Evolutionary conservation across 2,113 vertebrate genomes (phyloP).

Genomic region (Triplophysa tibetana): DNA sequence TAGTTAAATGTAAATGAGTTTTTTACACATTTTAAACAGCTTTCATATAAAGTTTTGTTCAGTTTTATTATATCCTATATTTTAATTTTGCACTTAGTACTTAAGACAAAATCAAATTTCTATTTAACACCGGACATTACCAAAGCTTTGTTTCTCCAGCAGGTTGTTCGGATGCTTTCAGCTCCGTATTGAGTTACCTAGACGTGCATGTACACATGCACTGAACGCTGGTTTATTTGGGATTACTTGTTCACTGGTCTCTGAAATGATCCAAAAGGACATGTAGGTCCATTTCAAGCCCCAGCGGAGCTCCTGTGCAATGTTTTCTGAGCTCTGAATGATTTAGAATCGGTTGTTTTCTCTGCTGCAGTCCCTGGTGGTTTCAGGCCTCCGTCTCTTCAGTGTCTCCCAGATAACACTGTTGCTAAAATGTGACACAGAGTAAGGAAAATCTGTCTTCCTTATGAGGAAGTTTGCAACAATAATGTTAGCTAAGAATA

Average conservation of each 20-base stretch:
- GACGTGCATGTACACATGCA: conserved; percentile 20
- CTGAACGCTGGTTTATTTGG: conserved; percentile 28
- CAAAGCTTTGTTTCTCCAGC: neutral
- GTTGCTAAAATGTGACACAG: conserved; percentile 23
- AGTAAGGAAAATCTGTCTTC: neutral
- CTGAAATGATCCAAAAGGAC: conserved; percentile 44
- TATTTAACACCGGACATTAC: neutral
- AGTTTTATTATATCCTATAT: no score
- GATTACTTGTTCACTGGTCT: conserved; percentile 43
- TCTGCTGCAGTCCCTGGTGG: conserved; percentile 28
- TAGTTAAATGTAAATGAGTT: no score
- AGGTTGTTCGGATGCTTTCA: neutral
- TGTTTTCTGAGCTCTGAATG: conserved; percentile 41
- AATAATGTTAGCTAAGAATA: neutral
- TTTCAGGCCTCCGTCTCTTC: conserved; percentile 34
- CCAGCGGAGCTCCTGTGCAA: conserved; percentile 21
- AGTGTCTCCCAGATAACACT: conserved; percentile 30
- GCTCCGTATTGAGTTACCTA: neutral
- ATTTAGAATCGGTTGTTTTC: conserved; percentile 43
- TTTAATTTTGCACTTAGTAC: no score
- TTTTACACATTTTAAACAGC: no score
- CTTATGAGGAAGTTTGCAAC: conserved; percentile 1
- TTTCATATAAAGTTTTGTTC: no score
- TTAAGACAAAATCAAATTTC: neutral
- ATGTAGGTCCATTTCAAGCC: conserved; percentile 40